Evolutionary conservation across 2,888 invertebrate genomes (phyloP), one percentile per base, ranked within the genome.

Genomic region (Heliconius ismenius): DNA sequence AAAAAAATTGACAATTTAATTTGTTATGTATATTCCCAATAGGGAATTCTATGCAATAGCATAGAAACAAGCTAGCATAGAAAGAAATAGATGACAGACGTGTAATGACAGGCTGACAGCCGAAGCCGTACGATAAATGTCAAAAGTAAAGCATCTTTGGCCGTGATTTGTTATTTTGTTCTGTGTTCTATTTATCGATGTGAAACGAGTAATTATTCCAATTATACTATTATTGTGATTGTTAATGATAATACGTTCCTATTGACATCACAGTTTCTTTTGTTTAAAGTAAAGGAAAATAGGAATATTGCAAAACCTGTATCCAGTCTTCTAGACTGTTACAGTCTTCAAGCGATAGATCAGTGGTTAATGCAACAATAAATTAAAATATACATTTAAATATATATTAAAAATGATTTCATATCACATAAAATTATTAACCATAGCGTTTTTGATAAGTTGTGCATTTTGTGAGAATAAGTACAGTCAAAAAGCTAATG

Each of bases 401-500:
- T 24, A 58, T 9, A n/a, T n/a, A 26, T 18, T 26, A 28, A 74
- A 70, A 54, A 80, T 74, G 74, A 54, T 32, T 24, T 49, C 36
- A 43, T 60, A 68, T 62, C 58, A 62, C 54, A 43, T 79, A 73
- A 70, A 69, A 60, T 32, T 79, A 76, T 18, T 69, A 58, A 73
- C 73, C 63, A 18, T 79, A 68, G 67, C 78, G 24, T 67, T 80
- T 28, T 32, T 78, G 32, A 73, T 80, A 67, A 13, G 73, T 67
- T 63, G 28, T 74, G 81, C 81, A 74, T 75, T 85, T 4, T 86
- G 91, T 82, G 94, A 94, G 87, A 96, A 96, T 86, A 97, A 97
- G 92, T 97, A 97, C 88, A 95, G 96, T 0, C 94, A 94, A 65
- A 92, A 94, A 77, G 96, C 95, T 4, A 95, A 95, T 84, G 89